Conservation (phyloP, 2,797 vertebrate species). For the Amazona ochrocephala region DNA sequence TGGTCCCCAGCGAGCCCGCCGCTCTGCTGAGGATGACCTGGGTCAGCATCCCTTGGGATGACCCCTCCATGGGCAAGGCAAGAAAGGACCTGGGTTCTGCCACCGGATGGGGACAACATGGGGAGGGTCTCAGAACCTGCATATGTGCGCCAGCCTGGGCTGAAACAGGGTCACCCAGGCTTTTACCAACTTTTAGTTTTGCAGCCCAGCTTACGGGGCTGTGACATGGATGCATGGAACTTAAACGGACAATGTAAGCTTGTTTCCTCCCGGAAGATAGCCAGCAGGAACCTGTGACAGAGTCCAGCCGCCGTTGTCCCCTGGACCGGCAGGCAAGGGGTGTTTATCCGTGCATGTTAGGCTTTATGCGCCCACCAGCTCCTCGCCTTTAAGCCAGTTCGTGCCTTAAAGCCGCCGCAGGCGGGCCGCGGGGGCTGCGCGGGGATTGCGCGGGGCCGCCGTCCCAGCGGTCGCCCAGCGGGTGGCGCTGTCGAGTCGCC, state of each 20-base stretch:
- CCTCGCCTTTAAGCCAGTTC: accelerated
- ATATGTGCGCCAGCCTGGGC: accelerated
- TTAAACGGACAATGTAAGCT: accelerated
- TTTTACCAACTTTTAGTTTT: not conserved
- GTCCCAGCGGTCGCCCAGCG: conserved; percentile 26
- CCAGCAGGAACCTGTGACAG: accelerated
- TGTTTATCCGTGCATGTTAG: accelerated
- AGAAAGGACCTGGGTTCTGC: not conserved
- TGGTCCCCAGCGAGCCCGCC: accelerated
- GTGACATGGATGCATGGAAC: accelerated
- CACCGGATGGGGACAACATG: accelerated
- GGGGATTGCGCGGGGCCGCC: not conserved
- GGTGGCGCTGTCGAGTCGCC: conserved; percentile 70
- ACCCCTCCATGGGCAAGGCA: too few relatives aligned
- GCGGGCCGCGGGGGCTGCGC: not conserved
- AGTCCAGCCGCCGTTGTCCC: not conserved
- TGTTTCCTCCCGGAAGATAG: not conserved
- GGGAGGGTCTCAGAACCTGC: not conserved
- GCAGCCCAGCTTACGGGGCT: not conserved
- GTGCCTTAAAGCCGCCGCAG: too few relatives aligned
- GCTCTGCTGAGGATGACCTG: not conserved
- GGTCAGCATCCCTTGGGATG: not conserved
- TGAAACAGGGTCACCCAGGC: accelerated
- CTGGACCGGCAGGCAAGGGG: accelerated
- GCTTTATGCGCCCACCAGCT: not conserved